A percentile compares a stretch with the other conserved stretches of the same genome.
Evolutionary conservation across 2,797 vertebrate species (phyloP).

Genomic region (Crenuchus spilurus): DNA sequence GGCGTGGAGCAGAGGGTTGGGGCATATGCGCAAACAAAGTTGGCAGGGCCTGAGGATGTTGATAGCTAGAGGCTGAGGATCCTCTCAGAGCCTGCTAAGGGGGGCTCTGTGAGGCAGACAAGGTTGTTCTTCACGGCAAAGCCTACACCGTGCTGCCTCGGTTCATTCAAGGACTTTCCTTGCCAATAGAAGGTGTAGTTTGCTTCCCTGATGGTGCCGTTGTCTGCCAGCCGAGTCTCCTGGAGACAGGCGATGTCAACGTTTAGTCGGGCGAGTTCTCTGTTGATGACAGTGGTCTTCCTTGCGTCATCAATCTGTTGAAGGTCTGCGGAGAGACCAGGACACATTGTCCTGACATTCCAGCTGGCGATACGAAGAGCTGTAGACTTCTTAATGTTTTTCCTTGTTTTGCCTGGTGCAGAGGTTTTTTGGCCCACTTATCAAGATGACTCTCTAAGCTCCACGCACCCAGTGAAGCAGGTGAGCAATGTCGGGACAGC

Average conservation of each 20-base stretch:
- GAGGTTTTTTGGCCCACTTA: neutral
- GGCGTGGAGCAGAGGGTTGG: neutral
- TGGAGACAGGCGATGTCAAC: neutral
- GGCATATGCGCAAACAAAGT: slow-evolving; percentile 4
- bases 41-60: neutral
- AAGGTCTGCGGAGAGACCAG: neutral
- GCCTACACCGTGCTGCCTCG: slow-evolving; percentile 2
- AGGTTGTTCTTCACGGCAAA: slow-evolving; percentile 26
- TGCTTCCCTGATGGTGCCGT: slow-evolving; percentile 23
- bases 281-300: neutral
- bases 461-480: slow-evolving; percentile 21
- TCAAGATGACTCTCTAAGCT: slow-evolving; percentile 4
- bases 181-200: slow-evolving; percentile 33
- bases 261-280: neutral
- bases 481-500: slow-evolving; percentile 17
- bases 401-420: neutral
- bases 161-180: neutral
- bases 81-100: neutral
- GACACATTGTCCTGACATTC: neutral
- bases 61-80: neutral
- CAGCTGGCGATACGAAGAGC: neutral
- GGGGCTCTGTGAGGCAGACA: neutral
- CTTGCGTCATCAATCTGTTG: neutral
- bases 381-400: neutral
- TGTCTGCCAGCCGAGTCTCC: slow-evolving; percentile 15